Evolutionary conservation across 2,888 invertebrate species (phyloP).

Genomic region (Cyaniris semiargus): DNA sequence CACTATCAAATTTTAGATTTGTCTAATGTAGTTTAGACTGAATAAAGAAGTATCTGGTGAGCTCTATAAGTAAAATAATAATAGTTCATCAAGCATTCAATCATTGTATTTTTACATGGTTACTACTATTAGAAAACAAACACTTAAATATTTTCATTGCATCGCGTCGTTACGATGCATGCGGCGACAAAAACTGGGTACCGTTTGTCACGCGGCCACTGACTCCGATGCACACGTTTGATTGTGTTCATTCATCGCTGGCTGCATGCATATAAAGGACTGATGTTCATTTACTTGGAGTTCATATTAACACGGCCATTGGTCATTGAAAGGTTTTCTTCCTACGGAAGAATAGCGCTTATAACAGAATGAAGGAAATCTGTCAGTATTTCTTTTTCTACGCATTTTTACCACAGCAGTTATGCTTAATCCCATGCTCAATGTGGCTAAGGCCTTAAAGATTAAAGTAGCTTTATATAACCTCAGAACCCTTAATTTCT

Average conservation of each 20-base stretch:
- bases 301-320: not conserved
- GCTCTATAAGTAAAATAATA: not conserved
- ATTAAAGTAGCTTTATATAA: too few relatives aligned
- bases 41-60: too few relatives aligned
- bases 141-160: conserved; percentile 6
- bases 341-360: not conserved
- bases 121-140: not conserved
- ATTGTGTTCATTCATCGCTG: conserved; percentile 26
- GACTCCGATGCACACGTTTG: conserved; percentile 22
- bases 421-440: too few relatives aligned
- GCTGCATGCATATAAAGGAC: conserved; percentile 2
- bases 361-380: not conserved
- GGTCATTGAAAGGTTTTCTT: not conserved
- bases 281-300: not conserved
- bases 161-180: not conserved
- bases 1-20: too few relatives aligned
- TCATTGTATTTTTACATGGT: not conserved
- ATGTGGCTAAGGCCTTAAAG: too few relatives aligned
- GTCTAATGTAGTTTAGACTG: too few relatives aligned
- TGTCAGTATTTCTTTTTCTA: too few relatives aligned
- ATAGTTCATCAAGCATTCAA: not conserved
- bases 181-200: conserved; percentile 4
- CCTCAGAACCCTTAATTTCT: too few relatives aligned
- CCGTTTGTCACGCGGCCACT: conserved; percentile 29
- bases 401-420: too few relatives aligned